Evolutionary conservation across 2,113 vertebrate species (phyloP).

Genomic region (Illadopsis cleaveri): DNA sequence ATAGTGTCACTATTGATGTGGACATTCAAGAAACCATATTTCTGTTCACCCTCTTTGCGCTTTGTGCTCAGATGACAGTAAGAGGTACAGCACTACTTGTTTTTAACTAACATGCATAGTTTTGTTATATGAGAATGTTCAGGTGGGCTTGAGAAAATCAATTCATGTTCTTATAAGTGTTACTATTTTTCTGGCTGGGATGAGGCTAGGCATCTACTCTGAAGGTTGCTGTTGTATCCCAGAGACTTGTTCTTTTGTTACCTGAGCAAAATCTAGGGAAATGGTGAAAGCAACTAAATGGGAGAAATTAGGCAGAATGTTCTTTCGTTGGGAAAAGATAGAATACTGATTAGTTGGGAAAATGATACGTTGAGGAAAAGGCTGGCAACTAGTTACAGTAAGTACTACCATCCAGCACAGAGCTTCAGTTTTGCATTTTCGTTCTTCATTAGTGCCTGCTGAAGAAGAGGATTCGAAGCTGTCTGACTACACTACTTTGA

Average conservation of each 20-base stretch:
- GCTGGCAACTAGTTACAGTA: background rate
- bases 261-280: background rate
- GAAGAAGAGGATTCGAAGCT: background rate
- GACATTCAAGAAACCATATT: background rate
- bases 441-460: background rate
- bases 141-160: background rate
- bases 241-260: background rate
- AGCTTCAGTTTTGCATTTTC: background rate
- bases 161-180: background rate
- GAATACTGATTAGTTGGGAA: background rate
- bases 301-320: background rate
- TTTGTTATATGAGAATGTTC: rapidly evolving
- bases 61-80: background rate
- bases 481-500: background rate
- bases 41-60: background rate
- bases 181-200: background rate
- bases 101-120: background rate
- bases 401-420: background rate
- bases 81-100: background rate
- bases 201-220: background rate
- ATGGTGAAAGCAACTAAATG: background rate
- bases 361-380: background rate
- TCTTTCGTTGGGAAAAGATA: background rate
- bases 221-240: background rate
- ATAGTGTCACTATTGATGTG: background rate